phyloP scores from a whole-genome alignment of 1,140 invertebrate species.

The Chymomyza costata region DNA sequence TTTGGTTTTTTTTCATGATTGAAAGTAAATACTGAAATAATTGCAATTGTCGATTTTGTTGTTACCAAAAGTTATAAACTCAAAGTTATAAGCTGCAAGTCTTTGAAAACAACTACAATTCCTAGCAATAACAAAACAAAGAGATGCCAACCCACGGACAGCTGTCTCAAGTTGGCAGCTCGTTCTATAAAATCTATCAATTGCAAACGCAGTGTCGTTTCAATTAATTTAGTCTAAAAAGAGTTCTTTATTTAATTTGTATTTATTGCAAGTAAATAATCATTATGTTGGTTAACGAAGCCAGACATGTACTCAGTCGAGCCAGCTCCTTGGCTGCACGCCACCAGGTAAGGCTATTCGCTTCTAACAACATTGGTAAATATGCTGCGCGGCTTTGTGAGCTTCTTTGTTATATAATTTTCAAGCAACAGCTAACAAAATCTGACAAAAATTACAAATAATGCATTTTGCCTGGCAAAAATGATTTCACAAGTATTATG shows the following conservation, averaged over 20 bases:
- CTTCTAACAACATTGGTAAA: neutral
- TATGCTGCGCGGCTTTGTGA: conserved; percentile 13
- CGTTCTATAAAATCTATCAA: conserved; percentile 40
- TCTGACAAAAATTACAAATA: conserved; percentile 1
- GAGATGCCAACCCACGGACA: too few relatives aligned
- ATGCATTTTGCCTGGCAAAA: conserved; percentile 16
- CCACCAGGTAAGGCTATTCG: conserved; percentile 53
- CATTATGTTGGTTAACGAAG: conserved; percentile 64
- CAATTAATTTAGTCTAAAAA: conserved; percentile 39
- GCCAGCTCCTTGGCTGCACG: conserved; percentile 55
- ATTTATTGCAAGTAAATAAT: conserved; percentile 17
- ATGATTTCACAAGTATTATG: too few relatives aligned
- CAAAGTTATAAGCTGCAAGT: too few relatives aligned
- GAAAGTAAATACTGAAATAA: too few relatives aligned
- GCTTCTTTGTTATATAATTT: conserved; percentile 43
- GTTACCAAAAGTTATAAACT: too few relatives aligned
- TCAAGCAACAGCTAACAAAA: neutral
- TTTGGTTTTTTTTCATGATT: too few relatives aligned
- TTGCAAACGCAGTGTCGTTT: conserved; percentile 74
- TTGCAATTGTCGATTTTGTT: too few relatives aligned
- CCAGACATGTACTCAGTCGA: conserved; percentile 56
- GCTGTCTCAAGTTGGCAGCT: too few relatives aligned
- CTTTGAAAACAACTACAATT: too few relatives aligned
- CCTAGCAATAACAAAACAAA: too few relatives aligned
- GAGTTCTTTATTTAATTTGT: too few relatives aligned